A percentile compares a stretch with the other conserved stretches of the same genome.
These are phyloP conservation scores for Andricus curvator DNA, from an alignment of 2,888 invertebrate genomes.

Conservation along the genomic window DNA sequence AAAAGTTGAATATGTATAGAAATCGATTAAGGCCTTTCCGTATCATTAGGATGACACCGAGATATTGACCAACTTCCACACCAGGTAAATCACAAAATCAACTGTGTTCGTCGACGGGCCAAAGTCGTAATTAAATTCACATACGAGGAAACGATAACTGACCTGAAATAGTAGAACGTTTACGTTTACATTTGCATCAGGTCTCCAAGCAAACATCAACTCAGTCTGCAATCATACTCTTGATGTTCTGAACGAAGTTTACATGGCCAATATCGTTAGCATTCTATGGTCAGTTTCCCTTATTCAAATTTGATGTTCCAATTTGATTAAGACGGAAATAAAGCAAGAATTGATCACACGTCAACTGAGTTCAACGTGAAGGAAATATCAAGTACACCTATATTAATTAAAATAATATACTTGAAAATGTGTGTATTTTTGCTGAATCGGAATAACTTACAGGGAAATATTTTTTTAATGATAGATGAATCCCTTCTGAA, in stretches of 20 bases:
- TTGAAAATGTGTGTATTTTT: neutral
- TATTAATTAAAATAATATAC: neutral
- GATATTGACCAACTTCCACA: neutral
- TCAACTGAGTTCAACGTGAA: neutral
- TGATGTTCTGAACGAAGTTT: slow-evolving; percentile 60
- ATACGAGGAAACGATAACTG: slow-evolving; percentile 68
- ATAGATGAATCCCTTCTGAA: too few species aligned
- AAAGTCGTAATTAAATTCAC: neutral
- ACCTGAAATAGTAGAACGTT: slow-evolving; percentile 68
- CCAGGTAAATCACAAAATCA: neutral
- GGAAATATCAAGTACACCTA: neutral
- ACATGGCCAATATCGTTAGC: slow-evolving; percentile 67
- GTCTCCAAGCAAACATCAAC: slow-evolving; percentile 59
- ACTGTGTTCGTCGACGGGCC: neutral
- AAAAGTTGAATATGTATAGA: too few species aligned
- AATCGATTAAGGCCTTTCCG: neutral
- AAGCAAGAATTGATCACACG: slow-evolving; percentile 51
- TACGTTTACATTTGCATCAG: slow-evolving; percentile 63
- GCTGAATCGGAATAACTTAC: too few species aligned
- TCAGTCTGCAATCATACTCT: slow-evolving; percentile 60
- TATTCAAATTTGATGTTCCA: slow-evolving; percentile 60
- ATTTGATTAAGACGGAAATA: slow-evolving; percentile 54
- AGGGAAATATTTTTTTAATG: too few species aligned
- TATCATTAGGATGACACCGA: neutral
- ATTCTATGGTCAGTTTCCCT: slow-evolving; percentile 61